phyloP scores from a whole-genome alignment of 2,113 vertebrate species.

The Grantiella picta region DNA sequence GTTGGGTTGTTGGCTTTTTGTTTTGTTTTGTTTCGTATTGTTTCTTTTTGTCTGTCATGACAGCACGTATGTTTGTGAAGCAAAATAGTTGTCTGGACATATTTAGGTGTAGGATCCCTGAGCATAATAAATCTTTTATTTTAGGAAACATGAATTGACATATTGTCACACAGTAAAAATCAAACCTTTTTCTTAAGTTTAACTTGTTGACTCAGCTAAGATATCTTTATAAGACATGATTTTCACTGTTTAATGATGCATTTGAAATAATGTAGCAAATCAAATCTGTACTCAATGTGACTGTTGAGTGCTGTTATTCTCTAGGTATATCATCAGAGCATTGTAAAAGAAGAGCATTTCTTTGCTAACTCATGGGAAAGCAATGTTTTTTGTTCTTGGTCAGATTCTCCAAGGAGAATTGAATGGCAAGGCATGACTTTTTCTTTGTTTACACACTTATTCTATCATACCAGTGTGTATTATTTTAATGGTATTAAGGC shows the following conservation, averaged over 20 bases:
- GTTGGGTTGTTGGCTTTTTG: not conserved
- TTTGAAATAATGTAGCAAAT: not conserved
- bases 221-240: not conserved
- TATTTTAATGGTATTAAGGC: not conserved
- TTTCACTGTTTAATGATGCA: not conserved
- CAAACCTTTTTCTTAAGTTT: not conserved
- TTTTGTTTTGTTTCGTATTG: not conserved
- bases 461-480: not conserved
- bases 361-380: not conserved
- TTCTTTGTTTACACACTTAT: not conserved
- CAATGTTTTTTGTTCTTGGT: not conserved
- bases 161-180: not conserved
- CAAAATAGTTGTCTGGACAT: not conserved
- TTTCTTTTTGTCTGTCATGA: not conserved
- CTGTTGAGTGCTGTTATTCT: not conserved
- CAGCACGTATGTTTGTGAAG: not conserved
- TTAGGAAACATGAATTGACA: conserved; percentile 1
- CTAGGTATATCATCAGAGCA: not conserved
- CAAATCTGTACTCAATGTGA: not conserved
- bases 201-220: not conserved
- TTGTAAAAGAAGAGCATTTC: not conserved
- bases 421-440: not conserved
- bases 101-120: not conserved
- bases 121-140: not conserved
- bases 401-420: not conserved